phyloP scores from a whole-genome alignment of 2,797 vertebrate species.

The Acipenser transmontanus region DNA sequence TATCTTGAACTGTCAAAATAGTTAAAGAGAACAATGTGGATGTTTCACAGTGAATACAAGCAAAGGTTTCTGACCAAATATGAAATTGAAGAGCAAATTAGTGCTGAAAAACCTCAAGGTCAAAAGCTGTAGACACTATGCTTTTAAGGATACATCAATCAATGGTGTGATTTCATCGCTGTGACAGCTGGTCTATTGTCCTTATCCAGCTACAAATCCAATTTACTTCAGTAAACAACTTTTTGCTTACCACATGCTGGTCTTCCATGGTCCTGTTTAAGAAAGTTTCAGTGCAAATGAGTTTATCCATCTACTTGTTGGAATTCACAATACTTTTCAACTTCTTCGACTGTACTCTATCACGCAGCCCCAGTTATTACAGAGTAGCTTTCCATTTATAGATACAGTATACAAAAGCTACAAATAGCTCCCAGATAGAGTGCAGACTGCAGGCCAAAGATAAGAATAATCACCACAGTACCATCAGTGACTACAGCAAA shows the following conservation, averaged over 20 bases:
- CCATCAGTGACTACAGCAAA: neutral
- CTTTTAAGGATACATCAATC: constrained; percentile 20
- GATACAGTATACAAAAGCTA: constrained; percentile 60
- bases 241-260: constrained; percentile 68
- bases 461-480: constrained; percentile 50
- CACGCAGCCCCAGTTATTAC: constrained; percentile 58
- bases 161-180: constrained; percentile 6
- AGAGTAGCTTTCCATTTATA: constrained; percentile 90
- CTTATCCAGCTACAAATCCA: constrained; percentile 15
- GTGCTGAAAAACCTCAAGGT: constrained; percentile 27
- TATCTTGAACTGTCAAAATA: no score
- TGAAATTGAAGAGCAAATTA: neutral
- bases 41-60: no score
- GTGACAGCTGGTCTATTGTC: constrained; percentile 20
- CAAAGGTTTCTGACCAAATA: neutral
- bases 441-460: constrained; percentile 61
- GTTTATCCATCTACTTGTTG: constrained; percentile 47
- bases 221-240: constrained; percentile 16
- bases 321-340: constrained; percentile 47
- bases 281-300: constrained; percentile 38
- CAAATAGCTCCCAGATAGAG: constrained; percentile 78
- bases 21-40: no score
- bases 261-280: constrained; percentile 49
- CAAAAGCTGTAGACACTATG: constrained; percentile 25
- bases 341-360: constrained; percentile 51